Evolutionary conservation across 1,140 invertebrate genomes (phyloP).

Genomic region (Drosophila parabipectinata): DNA sequence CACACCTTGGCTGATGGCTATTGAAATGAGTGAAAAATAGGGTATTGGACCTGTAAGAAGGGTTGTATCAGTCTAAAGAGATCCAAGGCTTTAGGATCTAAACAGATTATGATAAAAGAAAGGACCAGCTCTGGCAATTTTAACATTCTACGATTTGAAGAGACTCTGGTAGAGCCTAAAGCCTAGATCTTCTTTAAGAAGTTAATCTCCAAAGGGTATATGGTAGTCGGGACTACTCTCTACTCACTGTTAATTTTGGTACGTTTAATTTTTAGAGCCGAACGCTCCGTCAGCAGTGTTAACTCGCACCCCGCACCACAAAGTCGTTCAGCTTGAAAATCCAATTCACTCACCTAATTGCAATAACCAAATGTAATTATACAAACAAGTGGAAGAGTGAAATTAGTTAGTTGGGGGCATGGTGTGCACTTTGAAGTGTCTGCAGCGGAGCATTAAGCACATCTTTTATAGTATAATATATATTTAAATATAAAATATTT

Average conservation of each 20-base stretch:
- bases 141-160: no score
- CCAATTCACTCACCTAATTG: constrained; percentile 69
- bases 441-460: constrained; percentile 37
- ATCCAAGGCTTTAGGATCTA: no score
- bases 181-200: neutral
- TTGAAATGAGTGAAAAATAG: neutral
- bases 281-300: constrained; percentile 35
- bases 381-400: constrained; percentile 56
- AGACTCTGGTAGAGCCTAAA: no score
- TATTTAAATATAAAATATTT: neutral
- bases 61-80: neutral
- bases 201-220: no score
- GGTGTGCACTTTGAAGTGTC: constrained; percentile 37
- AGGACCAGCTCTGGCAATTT: no score
- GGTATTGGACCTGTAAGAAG: constrained; percentile 9
- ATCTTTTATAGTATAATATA: constrained; percentile 25
- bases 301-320: constrained; percentile 20
- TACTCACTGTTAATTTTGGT: constrained; percentile 42
- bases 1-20: constrained; percentile 34
- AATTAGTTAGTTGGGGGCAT: constrained; percentile 40
- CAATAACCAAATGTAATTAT: constrained; percentile 65
- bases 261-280: constrained; percentile 70
- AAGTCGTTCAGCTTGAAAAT: constrained; percentile 80
- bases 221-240: neutral
- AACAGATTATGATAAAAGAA: no score